Conservation (phyloP, 2,113 vertebrate genomes). For the Myxocyprinus asiaticus region DNA sequence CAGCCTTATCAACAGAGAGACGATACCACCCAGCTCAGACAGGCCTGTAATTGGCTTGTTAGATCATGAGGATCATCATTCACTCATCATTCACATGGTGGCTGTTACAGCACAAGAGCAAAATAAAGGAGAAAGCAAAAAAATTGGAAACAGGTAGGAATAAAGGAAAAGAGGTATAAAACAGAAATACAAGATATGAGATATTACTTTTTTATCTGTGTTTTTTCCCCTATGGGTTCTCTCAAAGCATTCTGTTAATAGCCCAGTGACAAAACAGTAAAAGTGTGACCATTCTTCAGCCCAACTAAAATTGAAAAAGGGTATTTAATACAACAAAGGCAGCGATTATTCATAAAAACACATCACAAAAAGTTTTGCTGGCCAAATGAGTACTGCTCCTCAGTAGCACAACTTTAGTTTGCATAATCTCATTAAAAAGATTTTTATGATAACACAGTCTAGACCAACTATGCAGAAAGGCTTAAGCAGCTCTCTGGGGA, state of each 20-base stretch:
- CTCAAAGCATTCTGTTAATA: too few relatives aligned
- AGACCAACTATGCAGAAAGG: slow-evolving; percentile 23
- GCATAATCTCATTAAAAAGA: slow-evolving; percentile 30
- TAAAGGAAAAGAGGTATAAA: neutral
- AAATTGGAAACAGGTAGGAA: neutral
- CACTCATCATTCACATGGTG: slow-evolving; percentile 65
- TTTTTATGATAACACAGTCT: neutral
- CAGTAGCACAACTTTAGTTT: neutral
- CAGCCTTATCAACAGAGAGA: slow-evolving; percentile 68
- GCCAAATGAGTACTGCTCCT: neutral
- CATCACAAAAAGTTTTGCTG: neutral
- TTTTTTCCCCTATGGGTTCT: too few relatives aligned
- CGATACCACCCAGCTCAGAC: slow-evolving; percentile 1
- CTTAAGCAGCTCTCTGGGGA: slow-evolving; percentile 30
- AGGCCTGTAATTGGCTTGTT: slow-evolving; percentile 64
- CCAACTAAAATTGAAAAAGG: too few relatives aligned
- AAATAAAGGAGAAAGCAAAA: neutral
- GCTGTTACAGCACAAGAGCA: slow-evolving; percentile 19
- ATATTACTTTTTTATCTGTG: neutral
- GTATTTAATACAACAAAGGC: too few relatives aligned
- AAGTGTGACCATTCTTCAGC: too few relatives aligned
- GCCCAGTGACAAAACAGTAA: too few relatives aligned
- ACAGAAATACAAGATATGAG: neutral
- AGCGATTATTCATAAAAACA: neutral
- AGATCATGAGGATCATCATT: slow-evolving; percentile 68